Evolutionary conservation across 1,140 invertebrate genomes (phyloP).

Genomic region (Berghia stephanieae): DNA sequence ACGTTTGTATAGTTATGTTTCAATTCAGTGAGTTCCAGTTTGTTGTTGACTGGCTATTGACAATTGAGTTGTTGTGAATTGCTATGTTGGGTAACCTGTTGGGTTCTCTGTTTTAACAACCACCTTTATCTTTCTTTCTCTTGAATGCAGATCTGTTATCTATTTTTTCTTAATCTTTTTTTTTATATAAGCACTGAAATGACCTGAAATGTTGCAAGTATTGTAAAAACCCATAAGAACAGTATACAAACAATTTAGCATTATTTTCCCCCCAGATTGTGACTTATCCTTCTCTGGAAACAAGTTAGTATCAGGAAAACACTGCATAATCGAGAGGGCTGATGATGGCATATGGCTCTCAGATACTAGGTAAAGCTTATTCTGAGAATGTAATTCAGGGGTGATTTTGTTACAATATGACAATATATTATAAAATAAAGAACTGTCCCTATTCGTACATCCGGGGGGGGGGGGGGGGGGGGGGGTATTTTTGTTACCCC

Average conservation of each 20-base stretch:
- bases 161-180: not conserved
- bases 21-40: no score
- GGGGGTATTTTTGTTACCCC: no score
- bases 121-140: not conserved
- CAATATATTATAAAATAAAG: not conserved
- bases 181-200: not conserved
- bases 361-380: slow-evolving; percentile 62
- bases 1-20: no score
- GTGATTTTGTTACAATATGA: no score
- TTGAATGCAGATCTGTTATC: not conserved
- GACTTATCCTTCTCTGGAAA: slow-evolving; percentile 51
- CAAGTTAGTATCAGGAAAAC: slow-evolving; percentile 57
- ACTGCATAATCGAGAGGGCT: slow-evolving; percentile 58
- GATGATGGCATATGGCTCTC: slow-evolving; percentile 47
- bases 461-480: no score
- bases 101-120: not conserved
- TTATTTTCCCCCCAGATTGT: slow-evolving; percentile 47
- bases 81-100: no score
- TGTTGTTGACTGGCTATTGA: no score
- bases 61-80: no score
- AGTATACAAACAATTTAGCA: not conserved
- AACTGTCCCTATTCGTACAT: no score
- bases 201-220: not conserved
- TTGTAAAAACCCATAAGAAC: not conserved
- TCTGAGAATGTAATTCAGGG: no score